A percentile compares a stretch with the other conserved stretches of the same genome.
phyloP scores from a whole-genome alignment of 2,797 vertebrate genomes.

The Sphaeramia orbicularis region DNA sequence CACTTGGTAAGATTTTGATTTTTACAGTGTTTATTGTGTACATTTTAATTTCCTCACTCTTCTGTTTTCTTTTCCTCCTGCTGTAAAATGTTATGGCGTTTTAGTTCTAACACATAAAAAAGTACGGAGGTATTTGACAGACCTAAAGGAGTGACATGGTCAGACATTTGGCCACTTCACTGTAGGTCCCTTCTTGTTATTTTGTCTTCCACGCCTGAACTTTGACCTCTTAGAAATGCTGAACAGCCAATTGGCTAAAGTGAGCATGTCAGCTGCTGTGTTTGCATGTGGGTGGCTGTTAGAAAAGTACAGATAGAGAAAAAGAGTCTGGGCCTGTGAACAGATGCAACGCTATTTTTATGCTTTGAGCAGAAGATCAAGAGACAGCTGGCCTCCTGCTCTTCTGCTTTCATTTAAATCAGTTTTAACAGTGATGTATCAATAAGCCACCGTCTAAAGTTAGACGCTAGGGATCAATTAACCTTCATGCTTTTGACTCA shows the following conservation, averaged over 20 bases:
- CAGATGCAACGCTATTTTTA: conserved; percentile 80
- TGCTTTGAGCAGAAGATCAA: conserved; percentile 39
- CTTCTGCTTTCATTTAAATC: background rate
- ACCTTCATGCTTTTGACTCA: no score
- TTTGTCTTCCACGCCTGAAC: conserved; percentile 60
- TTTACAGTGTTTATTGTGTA: background rate
- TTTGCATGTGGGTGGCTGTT: conserved; percentile 13
- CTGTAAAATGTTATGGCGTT: background rate
- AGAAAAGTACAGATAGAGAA: conserved; percentile 3
- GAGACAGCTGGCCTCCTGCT: conserved; percentile 59
- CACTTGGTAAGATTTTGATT: no score
- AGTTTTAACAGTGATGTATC: background rate
- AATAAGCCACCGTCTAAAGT: background rate
- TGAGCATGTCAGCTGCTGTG: conserved; percentile 71
- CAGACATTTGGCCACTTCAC: conserved; percentile 33
- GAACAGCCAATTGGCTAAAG: conserved; percentile 52
- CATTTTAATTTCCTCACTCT: background rate
- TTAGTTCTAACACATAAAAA: background rate
- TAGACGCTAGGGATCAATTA: no score
- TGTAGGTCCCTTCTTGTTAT: conserved; percentile 35
- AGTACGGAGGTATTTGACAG: conserved; percentile 1
- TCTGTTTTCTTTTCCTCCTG: background rate
- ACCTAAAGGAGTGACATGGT: conserved; percentile 33
- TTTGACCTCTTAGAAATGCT: conserved; percentile 74
- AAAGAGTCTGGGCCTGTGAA: conserved; percentile 53